A percentile compares a stretch with the other conserved stretches of the same genome.
These are phyloP conservation scores for Melanotaenia maccullochi DNA, from an alignment of 2,797 vertebrate genomes.

Conservation along the genomic window DNA sequence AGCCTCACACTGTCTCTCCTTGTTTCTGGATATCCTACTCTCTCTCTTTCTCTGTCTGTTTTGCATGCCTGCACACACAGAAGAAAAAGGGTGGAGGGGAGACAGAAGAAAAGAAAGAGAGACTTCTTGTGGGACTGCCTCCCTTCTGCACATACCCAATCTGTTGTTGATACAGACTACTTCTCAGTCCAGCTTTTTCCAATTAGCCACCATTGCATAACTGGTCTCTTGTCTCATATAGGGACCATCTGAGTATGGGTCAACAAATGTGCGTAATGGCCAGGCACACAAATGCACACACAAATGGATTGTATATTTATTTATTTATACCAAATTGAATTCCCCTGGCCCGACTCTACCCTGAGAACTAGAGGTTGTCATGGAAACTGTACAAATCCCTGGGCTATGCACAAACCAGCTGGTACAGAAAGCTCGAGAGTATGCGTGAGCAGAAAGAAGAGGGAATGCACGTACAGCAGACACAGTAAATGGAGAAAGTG, in stretches of 20 bases:
- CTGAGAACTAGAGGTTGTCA: slow-evolving; percentile 77
- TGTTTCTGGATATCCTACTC: slow-evolving; percentile 31
- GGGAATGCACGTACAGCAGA: slow-evolving; percentile 18
- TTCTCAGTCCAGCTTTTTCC: slow-evolving; percentile 52
- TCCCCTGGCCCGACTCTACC: slow-evolving; percentile 58
- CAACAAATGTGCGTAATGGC: slow-evolving; percentile 13
- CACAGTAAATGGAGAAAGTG: slow-evolving; percentile 18
- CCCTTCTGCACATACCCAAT: slow-evolving; percentile 40
- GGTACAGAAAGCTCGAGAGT: slow-evolving; percentile 51
- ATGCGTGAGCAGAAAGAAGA: slow-evolving; percentile 22
- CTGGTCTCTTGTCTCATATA: slow-evolving; percentile 28
- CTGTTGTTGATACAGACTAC: slow-evolving; percentile 44
- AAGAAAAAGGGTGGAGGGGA: slow-evolving; percentile 15
- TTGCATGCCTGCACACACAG: slow-evolving; percentile 49
- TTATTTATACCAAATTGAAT: slow-evolving; percentile 69
- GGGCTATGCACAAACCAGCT: slow-evolving; percentile 69
- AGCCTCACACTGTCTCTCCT: slow-evolving; percentile 69
- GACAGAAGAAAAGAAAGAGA: slow-evolving; percentile 21
- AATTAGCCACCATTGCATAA: slow-evolving; percentile 62
- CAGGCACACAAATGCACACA: slow-evolving; percentile 6
- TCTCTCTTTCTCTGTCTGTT: slow-evolving; percentile 20
- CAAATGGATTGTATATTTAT: slow-evolving; percentile 53
- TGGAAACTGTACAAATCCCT: slow-evolving; percentile 79
- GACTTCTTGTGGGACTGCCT: slow-evolving; percentile 23
- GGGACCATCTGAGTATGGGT: slow-evolving; percentile 22